Percentiles rank a stretch among this genome's conserved stretches.
These are phyloP conservation scores for Lasaia peninsularis DNA, from an alignment of 1,140 invertebrate genomes.

Conservation along the genomic window DNA sequence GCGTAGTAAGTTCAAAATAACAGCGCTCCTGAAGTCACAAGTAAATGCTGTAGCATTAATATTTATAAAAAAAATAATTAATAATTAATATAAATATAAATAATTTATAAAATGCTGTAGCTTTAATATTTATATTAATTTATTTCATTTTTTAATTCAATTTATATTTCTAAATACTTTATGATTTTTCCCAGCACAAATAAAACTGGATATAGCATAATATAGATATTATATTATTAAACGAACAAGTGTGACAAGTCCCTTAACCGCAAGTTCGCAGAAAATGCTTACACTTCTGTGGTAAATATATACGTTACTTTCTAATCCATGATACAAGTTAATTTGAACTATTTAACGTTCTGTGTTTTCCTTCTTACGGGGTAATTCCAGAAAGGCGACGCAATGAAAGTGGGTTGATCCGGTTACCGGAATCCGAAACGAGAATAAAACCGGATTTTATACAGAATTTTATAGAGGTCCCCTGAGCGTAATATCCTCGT, in stretches of 20 bases:
- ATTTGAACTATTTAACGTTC: constrained; percentile 5
- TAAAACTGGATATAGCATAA: no score
- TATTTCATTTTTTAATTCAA: no score
- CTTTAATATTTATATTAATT: no score
- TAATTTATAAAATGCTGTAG: no score
- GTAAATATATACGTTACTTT: neutral
- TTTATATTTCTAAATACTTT: no score
- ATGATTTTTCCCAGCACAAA: no score
- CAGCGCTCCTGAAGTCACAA: no score
- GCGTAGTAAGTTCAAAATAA: no score
- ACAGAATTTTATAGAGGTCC: neutral
- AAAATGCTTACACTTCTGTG: neutral
- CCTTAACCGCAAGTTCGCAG: neutral
- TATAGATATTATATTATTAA: neutral
- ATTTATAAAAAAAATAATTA: no score
- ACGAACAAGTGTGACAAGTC: constrained; percentile 3
- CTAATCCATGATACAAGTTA: neutral
- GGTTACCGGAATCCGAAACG: neutral
- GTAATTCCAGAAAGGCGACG: neutral
- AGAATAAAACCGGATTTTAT: constrained; percentile 3
- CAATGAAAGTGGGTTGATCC: constrained; percentile 3
- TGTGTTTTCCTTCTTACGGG: neutral
- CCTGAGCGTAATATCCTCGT: neutral
- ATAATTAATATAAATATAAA: no score
- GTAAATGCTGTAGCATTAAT: no score